These are phyloP conservation scores for Acanthis flammea DNA, from an alignment of 2,797 vertebrate genomes.

Conservation along the genomic window DNA sequence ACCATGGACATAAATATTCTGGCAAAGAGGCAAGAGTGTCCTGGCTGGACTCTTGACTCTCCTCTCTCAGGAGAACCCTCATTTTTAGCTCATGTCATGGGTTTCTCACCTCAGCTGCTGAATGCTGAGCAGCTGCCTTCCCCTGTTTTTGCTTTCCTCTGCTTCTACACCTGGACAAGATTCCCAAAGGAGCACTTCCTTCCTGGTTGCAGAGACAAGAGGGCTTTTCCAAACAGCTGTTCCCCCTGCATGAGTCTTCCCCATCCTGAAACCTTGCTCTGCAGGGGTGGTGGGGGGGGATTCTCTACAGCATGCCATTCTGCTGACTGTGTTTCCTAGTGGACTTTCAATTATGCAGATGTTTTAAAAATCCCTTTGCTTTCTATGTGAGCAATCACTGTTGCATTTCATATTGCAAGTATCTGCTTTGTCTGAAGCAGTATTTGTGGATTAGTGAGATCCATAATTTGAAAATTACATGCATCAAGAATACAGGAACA, in stretches of 20 bases:
- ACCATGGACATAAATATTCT: neutral
- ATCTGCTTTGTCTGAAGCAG: neutral
- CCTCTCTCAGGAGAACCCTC: neutral
- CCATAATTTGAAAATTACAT: neutral
- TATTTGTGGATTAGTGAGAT: neutral
- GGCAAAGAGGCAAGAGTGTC: neutral
- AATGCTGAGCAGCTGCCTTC: conserved; percentile 11
- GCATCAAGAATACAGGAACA: neutral
- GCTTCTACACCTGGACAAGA: neutral
- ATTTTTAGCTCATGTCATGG: neutral
- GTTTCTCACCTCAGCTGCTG: neutral
- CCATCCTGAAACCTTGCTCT: neutral
- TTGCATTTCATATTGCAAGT: neutral
- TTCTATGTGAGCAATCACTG: neutral
- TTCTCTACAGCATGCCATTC: neutral
- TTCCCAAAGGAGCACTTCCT: neutral
- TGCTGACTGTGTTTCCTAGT: neutral
- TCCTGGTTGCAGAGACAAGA: neutral
- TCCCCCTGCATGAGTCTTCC: neutral
- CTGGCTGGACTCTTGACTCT: neutral
- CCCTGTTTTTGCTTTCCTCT: neutral
- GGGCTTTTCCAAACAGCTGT: neutral
- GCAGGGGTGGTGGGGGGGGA: neutral
- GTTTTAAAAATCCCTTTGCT: neutral
- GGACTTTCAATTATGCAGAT: neutral